phyloP scores from a whole-genome alignment of 2,888 invertebrate genomes.

The Leptinotarsa juncta region DNA sequence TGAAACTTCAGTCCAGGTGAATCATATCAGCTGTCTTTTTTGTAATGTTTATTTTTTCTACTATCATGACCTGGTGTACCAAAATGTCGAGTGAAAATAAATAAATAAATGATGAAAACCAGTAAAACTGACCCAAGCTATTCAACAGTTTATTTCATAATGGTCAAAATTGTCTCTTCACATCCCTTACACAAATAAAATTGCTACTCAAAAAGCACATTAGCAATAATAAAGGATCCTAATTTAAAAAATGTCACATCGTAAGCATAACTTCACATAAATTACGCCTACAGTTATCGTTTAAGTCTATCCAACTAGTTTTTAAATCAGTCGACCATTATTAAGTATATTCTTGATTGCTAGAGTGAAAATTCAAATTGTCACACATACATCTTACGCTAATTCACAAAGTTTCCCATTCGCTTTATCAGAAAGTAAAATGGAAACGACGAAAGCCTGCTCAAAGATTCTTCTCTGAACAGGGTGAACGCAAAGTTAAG shows the following conservation, averaged over 20 bases:
- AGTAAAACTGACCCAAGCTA: not conserved
- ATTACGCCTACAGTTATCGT: conserved; percentile 20
- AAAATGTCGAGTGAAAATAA: too few species aligned
- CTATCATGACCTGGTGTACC: too few species aligned
- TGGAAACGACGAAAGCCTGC: not conserved
- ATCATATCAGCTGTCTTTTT: too few species aligned
- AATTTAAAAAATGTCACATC: conserved; percentile 24
- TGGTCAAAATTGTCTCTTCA: conserved; percentile 22
- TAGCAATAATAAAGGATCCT: not conserved
- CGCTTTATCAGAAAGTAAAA: not conserved
- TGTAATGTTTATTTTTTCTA: too few species aligned
- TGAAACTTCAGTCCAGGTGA: too few species aligned
- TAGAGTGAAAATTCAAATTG: conserved; percentile 17
- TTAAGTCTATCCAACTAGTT: conserved; percentile 19
- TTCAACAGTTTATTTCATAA: conserved; percentile 25
- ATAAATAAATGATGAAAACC: too few species aligned
- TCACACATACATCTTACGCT: conserved; percentile 20
- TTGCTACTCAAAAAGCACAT: conserved; percentile 16
- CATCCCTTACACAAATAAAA: conserved; percentile 10
- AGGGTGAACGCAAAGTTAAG: not conserved
- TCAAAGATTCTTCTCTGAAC: too few species aligned
- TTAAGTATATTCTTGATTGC: conserved; percentile 29
- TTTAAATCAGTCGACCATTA: conserved; percentile 29
- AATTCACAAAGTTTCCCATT: conserved; percentile 11
- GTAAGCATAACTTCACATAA: conserved; percentile 23